Base-by-base conservation (phyloP, 2,888 invertebrate genomes). In the Standfussiana lucernea region DNA sequence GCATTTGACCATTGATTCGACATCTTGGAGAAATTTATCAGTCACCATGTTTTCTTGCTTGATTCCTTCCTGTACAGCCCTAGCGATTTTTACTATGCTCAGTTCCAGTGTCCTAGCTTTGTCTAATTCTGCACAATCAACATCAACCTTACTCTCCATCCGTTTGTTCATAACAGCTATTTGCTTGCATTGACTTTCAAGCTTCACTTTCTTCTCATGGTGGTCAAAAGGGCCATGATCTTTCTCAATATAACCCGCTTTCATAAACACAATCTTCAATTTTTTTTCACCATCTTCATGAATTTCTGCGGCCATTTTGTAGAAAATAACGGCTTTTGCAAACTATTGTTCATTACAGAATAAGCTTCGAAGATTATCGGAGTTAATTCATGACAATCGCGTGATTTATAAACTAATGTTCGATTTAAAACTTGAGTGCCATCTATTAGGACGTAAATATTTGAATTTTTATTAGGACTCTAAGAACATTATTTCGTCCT, bases 11-110 rank as follows among this genome's bases (percentile, higher is more conserved):
- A 92, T 86, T 37, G 81, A 83, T 82, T 91, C 91, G 6, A 93
- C 84, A 50, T 91, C 89, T 28, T 82, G 73, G 28, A 93, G 72
- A 68, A 94, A 93, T 82, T 92, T 90, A 24, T 92, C 90, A n/a
- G 90, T 90, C 3, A 72, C 83, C 53, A 72, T 65, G 67, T 85
- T 88, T 78, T 92, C 91, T 76, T 89, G 79, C 1, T 77, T 28
- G 10, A 77, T 80, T 3, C 82, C 79, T n/a, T 28, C 45, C 21
- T 40, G 68, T 6, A 88, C 42, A 21, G 76, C 74, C 8, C 42
- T 35, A 1, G 62, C 40, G 0, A 89, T 72, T 13, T 65, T 47
- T 15, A 28, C 32, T 10, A 89, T 35, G 32, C 56, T 72, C 1
- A 5, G 47, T 40, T 59, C 61, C 5, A 24, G 28, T n/a, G 75